Base-by-base conservation (phyloP, 2,113 vertebrate species). In the Henicopernis longicauda region DNA sequence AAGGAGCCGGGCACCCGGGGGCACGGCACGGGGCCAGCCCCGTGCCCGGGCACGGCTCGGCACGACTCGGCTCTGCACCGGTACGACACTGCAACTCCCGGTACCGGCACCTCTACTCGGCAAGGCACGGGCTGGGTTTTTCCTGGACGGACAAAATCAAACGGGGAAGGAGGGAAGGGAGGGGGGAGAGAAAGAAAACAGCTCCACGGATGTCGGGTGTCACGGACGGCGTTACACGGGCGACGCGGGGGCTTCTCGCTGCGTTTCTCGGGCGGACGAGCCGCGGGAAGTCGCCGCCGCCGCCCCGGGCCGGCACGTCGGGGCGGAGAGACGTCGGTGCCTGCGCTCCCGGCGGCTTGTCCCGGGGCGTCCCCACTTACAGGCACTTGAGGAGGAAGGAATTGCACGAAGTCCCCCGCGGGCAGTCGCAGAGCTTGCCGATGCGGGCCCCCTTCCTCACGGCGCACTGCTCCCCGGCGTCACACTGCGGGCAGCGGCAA, bases 341-440 rank as follows among this genome's bases (percentile, higher is more conserved):
- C 72, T 76, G 47, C 23, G 66, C 47, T 74, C 25, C 84, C 67
- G 67, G 57, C 57, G 50, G 66, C 71, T 36, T 7, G 36, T 61
- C 76, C 11, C 31, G 76, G 45, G 20, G 9, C 26, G 29, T 11
- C 36, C 19, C 58, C 27, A 59, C 93, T 98, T 96, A 99, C 90
- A 99, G 98, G 96, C 98, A 99, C 96, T 98, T 98, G 93, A 98
- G 94, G 42, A 99, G 98, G 94, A 98, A 98, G 27, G 98, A 98
- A 65, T 98, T 99, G 95, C 98, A 99, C 78, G 98, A 98, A 36
- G 98, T 99, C 34, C 98, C 97, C 93, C 98, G 95, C 22, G 98
- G 98, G 92, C 98, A 99, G 97, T 98, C 98, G 54, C 98, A 99
- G 76, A 99, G 98, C 86, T 98, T 98, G 49, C 98, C 98, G 34